Base-by-base conservation (phyloP, 2,113 vertebrate genomes). In the Gadus macrocephalus region DNA sequence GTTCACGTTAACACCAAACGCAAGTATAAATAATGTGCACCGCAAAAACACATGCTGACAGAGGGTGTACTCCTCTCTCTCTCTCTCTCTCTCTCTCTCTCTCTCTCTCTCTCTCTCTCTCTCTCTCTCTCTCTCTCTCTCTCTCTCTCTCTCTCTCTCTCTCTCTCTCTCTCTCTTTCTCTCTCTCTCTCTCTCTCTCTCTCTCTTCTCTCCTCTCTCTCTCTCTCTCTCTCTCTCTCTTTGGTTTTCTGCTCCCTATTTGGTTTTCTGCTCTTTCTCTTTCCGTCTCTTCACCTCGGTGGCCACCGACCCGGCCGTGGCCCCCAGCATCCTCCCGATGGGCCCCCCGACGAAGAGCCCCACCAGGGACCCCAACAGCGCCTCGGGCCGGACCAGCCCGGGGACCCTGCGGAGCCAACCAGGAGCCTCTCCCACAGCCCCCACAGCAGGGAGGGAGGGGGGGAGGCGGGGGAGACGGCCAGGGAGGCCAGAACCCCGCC, bases 331-430 rank as follows among this genome's bases (percentile, higher is more conserved):
- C 7, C 88, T 83, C 11, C 91, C 91, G 2, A 79, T 8, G 0
- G 86, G 78, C 56, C 92, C 92, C 2, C 92, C 92, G 0, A 92
- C 85, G 55, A 93, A 90, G 75, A 93, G 73, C 22, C 91, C 81
- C 0, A 93, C 81, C 70, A 93, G 59, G 1, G 91, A 67, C 11
- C 92, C 92, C 8, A 92, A 66, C 73, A 93, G 77, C 58, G 92
- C 76, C 72, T 89, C 86, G 58, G 78, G 72, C 16, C 91, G 86
- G 66, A 93, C 69, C 12, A 90, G 49, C 0, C 14, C 66, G 17
- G 89, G 82, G 66, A 91, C 63, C 82, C 82, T 78, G 9, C 38
- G 65, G 35, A 87, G 11, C 90, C 91, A 91, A 19, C 16, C 0
- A 20, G 66, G 72, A 91, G 49, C 60, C 62, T 87, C 78, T 87